These are phyloP conservation scores for Subanguina moxae DNA, from an alignment of 1,140 invertebrate genomes.

Conservation along the genomic window DNA sequence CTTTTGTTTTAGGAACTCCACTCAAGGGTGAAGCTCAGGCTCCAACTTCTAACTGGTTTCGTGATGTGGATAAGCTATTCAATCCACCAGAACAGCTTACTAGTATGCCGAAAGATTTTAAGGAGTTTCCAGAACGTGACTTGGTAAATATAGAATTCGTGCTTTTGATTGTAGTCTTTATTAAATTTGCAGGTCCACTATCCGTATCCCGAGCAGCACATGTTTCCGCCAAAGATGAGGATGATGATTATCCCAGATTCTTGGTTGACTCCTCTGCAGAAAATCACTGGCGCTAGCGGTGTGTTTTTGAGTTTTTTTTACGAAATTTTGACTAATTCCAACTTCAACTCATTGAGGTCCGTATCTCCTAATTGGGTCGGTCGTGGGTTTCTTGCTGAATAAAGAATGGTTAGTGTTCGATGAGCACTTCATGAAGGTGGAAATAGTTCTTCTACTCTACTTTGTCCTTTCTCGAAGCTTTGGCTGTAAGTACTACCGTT, in stretches of 20 bases:
- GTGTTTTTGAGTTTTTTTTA: conserved; percentile 8
- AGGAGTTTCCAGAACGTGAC: conserved; percentile 56
- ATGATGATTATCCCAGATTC: conserved; percentile 54
- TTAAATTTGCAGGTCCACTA: conserved; percentile 44
- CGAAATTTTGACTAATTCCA: conserved; percentile 10
- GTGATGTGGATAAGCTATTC: conserved; percentile 56
- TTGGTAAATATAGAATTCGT: conserved; percentile 38
- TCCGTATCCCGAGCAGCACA: conserved; percentile 50
- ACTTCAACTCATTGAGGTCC: conserved; percentile 39
- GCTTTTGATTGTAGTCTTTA: no score
- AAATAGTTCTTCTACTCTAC: conserved; percentile 51
- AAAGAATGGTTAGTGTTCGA: conserved; percentile 58
- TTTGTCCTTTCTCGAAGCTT: conserved; percentile 41
- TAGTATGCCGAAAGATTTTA: conserved; percentile 52
- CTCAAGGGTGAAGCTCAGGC: conserved; percentile 46
- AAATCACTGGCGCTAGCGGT: conserved; percentile 57
- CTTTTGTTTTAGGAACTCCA: conserved; percentile 49
- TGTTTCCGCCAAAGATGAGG: conserved; percentile 57
- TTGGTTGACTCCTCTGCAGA: conserved; percentile 56
- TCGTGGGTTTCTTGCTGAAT: conserved; percentile 53
- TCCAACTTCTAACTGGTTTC: conserved; percentile 52
- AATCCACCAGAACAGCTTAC: conserved; percentile 47
- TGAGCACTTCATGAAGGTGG: conserved; percentile 50
- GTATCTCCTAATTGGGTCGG: conserved; percentile 54
- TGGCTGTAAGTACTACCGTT: conserved; percentile 36